phyloP scores from a whole-genome alignment of 2,797 vertebrate species.

The Megalops cyprinoides region DNA sequence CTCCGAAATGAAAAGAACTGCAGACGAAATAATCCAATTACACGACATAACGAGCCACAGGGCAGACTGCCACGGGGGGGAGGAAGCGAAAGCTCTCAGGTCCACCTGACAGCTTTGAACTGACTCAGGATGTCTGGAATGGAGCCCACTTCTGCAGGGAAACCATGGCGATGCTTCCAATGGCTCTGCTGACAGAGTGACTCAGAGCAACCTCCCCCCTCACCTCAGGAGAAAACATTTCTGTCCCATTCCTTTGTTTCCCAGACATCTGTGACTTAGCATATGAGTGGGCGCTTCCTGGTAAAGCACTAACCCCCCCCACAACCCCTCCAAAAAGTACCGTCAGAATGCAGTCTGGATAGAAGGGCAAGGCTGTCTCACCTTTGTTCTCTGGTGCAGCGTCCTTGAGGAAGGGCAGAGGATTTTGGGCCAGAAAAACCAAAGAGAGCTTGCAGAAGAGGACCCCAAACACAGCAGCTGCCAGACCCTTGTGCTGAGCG shows the following conservation, averaged over 20 bases:
- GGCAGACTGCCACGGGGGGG: too few relatives aligned
- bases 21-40: slow-evolving; percentile 55
- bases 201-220: neutral
- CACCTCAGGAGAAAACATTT: too few relatives aligned
- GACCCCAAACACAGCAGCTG: slow-evolving; percentile 83
- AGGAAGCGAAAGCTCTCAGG: too few relatives aligned
- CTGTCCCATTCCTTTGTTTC: too few relatives aligned
- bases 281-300: too few relatives aligned
- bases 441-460: slow-evolving; percentile 87
- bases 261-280: too few relatives aligned
- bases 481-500: slow-evolving; percentile 79
- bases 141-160: too few relatives aligned
- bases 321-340: too few relatives aligned
- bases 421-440: slow-evolving; percentile 75
- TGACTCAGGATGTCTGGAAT: too few relatives aligned
- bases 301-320: too few relatives aligned
- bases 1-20: slow-evolving; percentile 40
- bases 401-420: slow-evolving; percentile 79
- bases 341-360: too few relatives aligned
- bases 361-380: too few relatives aligned
- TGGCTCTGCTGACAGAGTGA: neutral
- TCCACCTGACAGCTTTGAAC: neutral
- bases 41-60: slow-evolving; percentile 39
- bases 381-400: slow-evolving; percentile 66
- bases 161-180: neutral